Percentiles rank a stretch among this genome's conserved stretches.
Conservation (phyloP, 2,888 invertebrate species). For the Cheilosia vernalis region DNA sequence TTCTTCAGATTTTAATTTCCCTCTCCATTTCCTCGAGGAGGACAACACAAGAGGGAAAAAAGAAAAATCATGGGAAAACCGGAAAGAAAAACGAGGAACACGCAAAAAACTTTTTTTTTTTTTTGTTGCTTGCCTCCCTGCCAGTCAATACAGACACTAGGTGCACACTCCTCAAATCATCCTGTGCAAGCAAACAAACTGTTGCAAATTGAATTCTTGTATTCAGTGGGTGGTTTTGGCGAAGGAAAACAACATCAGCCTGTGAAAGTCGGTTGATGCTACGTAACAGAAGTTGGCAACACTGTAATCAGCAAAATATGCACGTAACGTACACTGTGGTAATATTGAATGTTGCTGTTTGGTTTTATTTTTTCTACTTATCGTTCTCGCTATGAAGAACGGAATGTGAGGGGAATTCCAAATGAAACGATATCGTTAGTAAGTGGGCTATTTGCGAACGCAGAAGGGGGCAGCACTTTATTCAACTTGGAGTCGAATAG, state of each 20-base stretch:
- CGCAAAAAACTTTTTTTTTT: conserved; percentile 31
- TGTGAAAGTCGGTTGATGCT: conserved; percentile 24
- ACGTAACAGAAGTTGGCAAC: conserved; percentile 56
- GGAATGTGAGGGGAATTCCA: conserved; percentile 51
- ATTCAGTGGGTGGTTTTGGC: conserved; percentile 51
- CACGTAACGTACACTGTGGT: conserved; percentile 63
- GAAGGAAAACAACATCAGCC: conserved; percentile 21
- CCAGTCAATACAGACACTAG: conserved; percentile 53
- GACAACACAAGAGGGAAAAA: conserved; percentile 33
- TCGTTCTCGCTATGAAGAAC: not conserved
- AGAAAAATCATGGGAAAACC: conserved; percentile 42
- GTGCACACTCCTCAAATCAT: conserved; percentile 66
- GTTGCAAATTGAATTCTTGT: conserved; percentile 73
- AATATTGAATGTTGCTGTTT: conserved; percentile 57
- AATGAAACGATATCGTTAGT: not conserved
- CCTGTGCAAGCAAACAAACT: conserved; percentile 71
- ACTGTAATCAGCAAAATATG: conserved; percentile 71
- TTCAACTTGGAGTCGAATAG: too few species aligned
- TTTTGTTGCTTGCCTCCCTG: conserved; percentile 16
- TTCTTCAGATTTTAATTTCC: conserved; percentile 72
- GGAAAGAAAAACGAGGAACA: conserved; percentile 36
- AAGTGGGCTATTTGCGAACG: too few species aligned
- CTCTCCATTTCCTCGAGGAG: conserved; percentile 45
- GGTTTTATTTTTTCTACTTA: conserved; percentile 5
- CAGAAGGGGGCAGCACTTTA: too few species aligned